A percentile compares a stretch with the other conserved stretches of the same genome.
phyloP scores from a whole-genome alignment of 2,113 vertebrate genomes.

The Gobio gobio region DNA sequence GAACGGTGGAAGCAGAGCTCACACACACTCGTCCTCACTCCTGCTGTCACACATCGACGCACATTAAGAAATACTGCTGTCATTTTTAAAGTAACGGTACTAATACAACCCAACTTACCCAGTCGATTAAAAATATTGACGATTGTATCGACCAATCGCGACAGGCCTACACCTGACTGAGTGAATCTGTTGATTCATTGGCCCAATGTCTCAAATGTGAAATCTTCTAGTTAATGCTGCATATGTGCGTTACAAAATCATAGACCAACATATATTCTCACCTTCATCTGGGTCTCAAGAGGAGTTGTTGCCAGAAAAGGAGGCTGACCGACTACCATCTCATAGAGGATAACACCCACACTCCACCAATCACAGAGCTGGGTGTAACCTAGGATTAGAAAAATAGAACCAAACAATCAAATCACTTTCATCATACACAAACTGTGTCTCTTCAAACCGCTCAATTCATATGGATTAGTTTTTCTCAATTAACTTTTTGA shows the following conservation, averaged over 20 bases:
- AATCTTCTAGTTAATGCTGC: not conserved
- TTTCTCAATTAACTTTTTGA: too few relatives aligned
- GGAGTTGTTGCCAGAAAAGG: constrained; percentile 95
- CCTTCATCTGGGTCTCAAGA: constrained; percentile 98
- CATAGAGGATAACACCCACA: constrained; percentile 97
- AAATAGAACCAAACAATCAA: not conserved
- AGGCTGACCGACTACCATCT: constrained; percentile 98
- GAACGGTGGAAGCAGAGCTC: too few relatives aligned
- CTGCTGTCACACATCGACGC: too few relatives aligned
- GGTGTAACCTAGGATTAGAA: constrained; percentile 81
- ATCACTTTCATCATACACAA: not conserved
- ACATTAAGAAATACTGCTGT: too few relatives aligned
- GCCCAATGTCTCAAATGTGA: not conserved
- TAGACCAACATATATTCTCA: constrained; percentile 65
- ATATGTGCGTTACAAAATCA: not conserved
- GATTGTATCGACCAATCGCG: too few relatives aligned
- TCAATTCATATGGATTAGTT: too few relatives aligned
- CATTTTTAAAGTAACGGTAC: too few relatives aligned
- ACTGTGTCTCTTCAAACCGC: too few relatives aligned
- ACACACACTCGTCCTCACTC: too few relatives aligned
- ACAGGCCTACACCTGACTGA: not conserved
- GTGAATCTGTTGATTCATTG: not conserved
- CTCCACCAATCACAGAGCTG: constrained; percentile 99
- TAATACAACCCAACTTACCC: too few relatives aligned
- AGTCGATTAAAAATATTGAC: too few relatives aligned